These are phyloP conservation scores for Acanthurus lineatus DNA, from an alignment of 2,797 vertebrate species.

Conservation along the genomic window DNA sequence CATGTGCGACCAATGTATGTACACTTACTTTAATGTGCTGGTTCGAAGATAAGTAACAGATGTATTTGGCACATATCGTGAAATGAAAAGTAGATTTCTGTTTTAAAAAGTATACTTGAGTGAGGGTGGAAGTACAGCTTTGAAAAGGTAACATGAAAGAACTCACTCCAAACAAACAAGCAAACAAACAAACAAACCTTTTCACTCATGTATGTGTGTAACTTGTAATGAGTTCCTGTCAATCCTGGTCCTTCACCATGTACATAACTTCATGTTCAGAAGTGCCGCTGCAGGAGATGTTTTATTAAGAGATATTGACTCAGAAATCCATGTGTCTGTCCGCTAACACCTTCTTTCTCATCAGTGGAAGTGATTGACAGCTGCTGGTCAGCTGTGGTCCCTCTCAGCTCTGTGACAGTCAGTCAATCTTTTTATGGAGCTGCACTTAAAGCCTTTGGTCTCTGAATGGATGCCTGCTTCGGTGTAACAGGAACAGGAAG, in stretches of 20 bases:
- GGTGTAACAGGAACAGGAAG: neutral
- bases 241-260: neutral
- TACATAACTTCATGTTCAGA: neutral
- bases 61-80: too few species aligned
- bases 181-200: too few species aligned
- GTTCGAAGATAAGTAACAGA: too few species aligned
- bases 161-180: too few species aligned
- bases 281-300: neutral
- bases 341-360: neutral
- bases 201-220: too few species aligned
- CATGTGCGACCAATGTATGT: too few species aligned
- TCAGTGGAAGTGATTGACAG: neutral
- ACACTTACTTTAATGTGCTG: too few species aligned
- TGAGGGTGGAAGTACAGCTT: too few species aligned
- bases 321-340: neutral
- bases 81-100: too few species aligned
- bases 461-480: neutral
- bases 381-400: neutral
- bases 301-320: neutral
- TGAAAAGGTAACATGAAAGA: too few species aligned
- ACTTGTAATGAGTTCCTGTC: too few species aligned
- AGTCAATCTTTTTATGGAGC: neutral
- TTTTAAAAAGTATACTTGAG: too few species aligned
- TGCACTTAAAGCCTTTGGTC: conserved; percentile 8
- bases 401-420: neutral